These are phyloP conservation scores for Glossophaga mutica DNA, from an alignment of 2,797 vertebrate species.

Conservation along the genomic window DNA sequence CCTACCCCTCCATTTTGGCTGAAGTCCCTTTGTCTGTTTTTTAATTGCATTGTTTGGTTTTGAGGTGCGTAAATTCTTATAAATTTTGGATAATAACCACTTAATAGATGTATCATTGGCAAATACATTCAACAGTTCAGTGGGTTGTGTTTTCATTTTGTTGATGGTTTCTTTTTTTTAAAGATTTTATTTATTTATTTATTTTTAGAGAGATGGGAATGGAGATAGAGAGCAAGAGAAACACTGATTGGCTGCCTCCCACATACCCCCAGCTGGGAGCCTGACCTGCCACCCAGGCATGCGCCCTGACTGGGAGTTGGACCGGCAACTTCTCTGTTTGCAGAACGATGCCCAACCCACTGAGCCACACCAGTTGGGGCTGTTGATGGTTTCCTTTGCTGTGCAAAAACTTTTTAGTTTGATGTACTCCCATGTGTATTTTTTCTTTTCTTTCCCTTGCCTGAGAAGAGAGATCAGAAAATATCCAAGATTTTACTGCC, in stretches of 20 bases:
- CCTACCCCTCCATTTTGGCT: no score
- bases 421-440: background rate
- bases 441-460: background rate
- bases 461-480: background rate
- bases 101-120: background rate
- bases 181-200: no score
- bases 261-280: no score
- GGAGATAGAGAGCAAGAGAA: no score
- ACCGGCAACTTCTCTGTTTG: no score
- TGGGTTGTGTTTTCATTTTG: background rate
- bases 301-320: no score
- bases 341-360: no score
- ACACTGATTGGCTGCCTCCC: no score
- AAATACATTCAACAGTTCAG: background rate
- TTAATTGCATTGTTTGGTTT: background rate
- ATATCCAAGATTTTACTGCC: background rate
- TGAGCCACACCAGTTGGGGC: no score
- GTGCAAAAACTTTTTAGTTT: background rate
- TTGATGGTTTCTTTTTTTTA: background rate
- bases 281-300: no score
- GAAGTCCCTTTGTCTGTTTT: background rate
- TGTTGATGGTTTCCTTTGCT: background rate
- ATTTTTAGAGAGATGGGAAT: no score
- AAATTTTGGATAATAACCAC: background rate
- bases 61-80: background rate